phyloP scores from a whole-genome alignment of 2,113 vertebrate species.

The Archilochus colubris region DNA sequence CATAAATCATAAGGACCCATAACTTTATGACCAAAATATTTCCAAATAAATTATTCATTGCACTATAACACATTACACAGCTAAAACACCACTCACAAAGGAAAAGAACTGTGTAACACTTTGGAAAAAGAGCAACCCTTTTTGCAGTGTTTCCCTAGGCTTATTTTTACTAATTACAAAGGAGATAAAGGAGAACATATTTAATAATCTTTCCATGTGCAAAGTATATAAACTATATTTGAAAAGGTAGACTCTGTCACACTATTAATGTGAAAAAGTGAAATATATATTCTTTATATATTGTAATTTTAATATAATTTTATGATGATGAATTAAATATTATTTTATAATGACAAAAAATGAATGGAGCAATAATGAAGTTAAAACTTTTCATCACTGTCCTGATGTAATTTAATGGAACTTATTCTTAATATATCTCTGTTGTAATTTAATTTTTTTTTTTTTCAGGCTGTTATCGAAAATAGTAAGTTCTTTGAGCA shows the following conservation, averaged over 20 bases:
- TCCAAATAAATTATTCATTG: not conserved
- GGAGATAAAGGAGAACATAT: not conserved
- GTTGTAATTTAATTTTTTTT: not conserved
- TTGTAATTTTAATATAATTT: not conserved
- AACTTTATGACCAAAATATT: not conserved
- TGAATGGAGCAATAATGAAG: not conserved
- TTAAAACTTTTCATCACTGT: not conserved
- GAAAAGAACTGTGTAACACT: not conserved
- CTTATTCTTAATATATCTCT: not conserved
- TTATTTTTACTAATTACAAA: not conserved
- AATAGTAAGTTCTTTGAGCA: constrained; percentile 96
- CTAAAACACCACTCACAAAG: not conserved
- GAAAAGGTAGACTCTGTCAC: not conserved
- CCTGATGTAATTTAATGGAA: not conserved
- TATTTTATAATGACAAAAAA: not conserved
- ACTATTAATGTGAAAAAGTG: not conserved
- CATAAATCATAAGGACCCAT: not conserved
- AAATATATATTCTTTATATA: not conserved
- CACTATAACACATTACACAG: not conserved
- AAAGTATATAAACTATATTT: not conserved
- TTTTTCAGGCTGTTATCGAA: constrained; percentile 90
- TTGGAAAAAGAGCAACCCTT: constrained; percentile 13
- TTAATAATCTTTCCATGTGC: not conserved
- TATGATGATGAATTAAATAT: not conserved
- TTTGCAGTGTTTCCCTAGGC: constrained; percentile 25